Evolutionary conservation across 2,797 vertebrate species (phyloP).

Genomic region (Gymnocypris eckloni): DNA sequence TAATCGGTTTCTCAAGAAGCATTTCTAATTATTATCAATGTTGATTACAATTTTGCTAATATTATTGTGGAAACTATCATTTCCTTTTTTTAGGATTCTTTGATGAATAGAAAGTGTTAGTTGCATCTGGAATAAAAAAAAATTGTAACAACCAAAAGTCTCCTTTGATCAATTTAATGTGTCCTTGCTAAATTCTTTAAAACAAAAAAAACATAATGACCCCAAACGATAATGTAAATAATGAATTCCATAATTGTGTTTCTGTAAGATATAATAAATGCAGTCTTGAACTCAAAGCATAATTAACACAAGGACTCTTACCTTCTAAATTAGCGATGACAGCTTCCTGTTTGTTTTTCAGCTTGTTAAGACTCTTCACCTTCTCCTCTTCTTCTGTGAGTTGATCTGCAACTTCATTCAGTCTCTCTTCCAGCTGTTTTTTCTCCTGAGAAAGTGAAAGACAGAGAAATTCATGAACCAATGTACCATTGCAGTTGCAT

Average conservation of each 20-base stretch:
- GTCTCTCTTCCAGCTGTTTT: conserved; percentile 85
- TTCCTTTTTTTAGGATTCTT: neutral
- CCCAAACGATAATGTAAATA: neutral
- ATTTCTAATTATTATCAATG: too few relatives aligned
- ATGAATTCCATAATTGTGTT: neutral
- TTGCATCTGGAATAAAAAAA: neutral
- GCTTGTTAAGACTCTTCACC: conserved; percentile 88
- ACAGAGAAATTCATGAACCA: neutral
- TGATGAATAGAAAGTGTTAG: neutral
- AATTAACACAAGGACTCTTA: conserved; percentile 60
- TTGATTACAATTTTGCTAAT: too few relatives aligned
- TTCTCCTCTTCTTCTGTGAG: conserved; percentile 91
- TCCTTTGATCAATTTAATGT: neutral
- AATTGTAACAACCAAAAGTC: too few relatives aligned
- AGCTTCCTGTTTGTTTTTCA: conserved; percentile 90
- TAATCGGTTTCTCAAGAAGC: too few relatives aligned
- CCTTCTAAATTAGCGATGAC: conserved; percentile 88
- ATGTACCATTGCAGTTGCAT: neutral
- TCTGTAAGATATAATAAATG: neutral
- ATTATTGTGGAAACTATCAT: too few relatives aligned
- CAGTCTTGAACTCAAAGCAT: neutral
- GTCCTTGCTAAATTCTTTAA: neutral
- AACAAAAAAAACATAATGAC: neutral
- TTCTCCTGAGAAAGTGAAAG: conserved; percentile 79
- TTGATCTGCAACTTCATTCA: conserved; percentile 85